phyloP scores from a whole-genome alignment of 2,888 invertebrate species.

The Cosmopolites sordidus region DNA sequence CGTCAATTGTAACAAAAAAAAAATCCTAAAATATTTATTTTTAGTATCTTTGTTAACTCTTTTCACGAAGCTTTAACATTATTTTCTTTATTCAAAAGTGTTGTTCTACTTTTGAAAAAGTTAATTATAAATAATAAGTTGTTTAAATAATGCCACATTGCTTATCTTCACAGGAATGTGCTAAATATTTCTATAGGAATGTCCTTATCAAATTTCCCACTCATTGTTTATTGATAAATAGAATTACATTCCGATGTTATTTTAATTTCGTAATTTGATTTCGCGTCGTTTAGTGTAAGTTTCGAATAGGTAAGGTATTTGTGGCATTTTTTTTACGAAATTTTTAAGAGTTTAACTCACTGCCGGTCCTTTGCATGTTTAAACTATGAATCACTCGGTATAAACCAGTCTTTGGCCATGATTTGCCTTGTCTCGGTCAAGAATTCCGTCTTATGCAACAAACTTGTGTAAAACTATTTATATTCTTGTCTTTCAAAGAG shows the following conservation, averaged over 20 bases:
- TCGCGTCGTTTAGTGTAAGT: neutral
- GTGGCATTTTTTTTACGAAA: neutral
- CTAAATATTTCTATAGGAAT: conserved; percentile 13
- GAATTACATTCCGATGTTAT: conserved; percentile 3
- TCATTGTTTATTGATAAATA: conserved; percentile 7
- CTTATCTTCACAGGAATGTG: conserved; percentile 11
- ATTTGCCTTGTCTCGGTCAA: neutral
- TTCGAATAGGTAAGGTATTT: neutral
- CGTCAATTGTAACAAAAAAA: neutral
- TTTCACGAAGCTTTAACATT: neutral
- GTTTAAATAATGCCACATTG: neutral
- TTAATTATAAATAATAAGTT: too few species aligned
- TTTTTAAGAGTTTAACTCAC: neutral
- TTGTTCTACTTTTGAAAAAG: too few species aligned
- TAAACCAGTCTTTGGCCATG: neutral
- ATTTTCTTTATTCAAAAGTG: too few species aligned
- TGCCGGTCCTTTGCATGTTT: neutral
- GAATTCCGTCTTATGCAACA: conserved; percentile 1
- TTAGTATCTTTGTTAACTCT: neutral
- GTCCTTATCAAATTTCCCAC: conserved; percentile 10
- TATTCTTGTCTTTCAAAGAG: too few species aligned
- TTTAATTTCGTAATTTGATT: neutral
- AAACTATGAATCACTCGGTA: neutral
- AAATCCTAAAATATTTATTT: neutral
- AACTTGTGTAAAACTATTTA: neutral